Evolutionary conservation across 2,797 vertebrate species (phyloP).

Genomic region (Borostomias antarcticus): DNA sequence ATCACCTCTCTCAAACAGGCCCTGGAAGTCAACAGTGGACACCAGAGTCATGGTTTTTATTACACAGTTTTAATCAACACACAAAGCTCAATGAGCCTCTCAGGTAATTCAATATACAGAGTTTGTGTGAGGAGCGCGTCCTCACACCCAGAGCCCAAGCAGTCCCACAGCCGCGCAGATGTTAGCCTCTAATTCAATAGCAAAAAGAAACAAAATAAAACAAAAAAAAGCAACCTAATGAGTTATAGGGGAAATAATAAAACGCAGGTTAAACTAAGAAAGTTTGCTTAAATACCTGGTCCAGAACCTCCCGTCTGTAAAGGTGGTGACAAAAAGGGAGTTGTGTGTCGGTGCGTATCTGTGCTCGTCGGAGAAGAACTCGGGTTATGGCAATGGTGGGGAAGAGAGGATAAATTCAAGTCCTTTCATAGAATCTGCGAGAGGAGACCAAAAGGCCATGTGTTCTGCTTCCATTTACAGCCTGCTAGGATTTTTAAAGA

Average conservation of each 20-base stretch:
- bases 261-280: constrained; percentile 83
- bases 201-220: constrained; percentile 76
- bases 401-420: constrained; percentile 68
- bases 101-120: constrained; percentile 99
- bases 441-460: constrained; percentile 82
- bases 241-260: constrained; percentile 69
- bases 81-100: constrained; percentile 98
- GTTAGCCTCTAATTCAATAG: constrained; percentile 97
- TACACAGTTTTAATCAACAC: constrained; percentile 99
- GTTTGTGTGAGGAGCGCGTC: constrained; percentile 94
- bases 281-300: constrained; percentile 83
- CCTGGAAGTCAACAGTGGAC: constrained; percentile 51
- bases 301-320: constrained; percentile 72
- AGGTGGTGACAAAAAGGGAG: constrained; percentile 43
- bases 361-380: constrained; percentile 48
- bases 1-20: too few relatives aligned
- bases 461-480: constrained; percentile 67
- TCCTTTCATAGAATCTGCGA: constrained; percentile 87
- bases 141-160: constrained; percentile 96
- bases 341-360: constrained; percentile 42
- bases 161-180: constrained; percentile 90
- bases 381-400: constrained; percentile 56
- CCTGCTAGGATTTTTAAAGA: constrained; percentile 85
- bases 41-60: constrained; percentile 84
- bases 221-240: constrained; percentile 71